Conservation (phyloP, 1,140 invertebrate species). For the Goniozus legneri region DNA sequence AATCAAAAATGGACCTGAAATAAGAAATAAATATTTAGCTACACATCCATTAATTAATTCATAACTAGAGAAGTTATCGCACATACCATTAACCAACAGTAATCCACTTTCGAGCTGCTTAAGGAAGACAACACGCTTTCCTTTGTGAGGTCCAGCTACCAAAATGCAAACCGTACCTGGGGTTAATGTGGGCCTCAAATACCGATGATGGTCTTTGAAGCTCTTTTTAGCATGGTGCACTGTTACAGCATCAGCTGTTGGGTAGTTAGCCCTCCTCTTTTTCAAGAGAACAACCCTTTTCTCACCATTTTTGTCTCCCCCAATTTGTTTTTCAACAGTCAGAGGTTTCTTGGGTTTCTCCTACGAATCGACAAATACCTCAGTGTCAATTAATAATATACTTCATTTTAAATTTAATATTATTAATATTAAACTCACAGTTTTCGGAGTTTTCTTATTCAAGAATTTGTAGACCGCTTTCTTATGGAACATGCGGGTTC, state of each 20-base stretch:
- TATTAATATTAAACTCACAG: too few species aligned
- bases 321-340: slow-evolving; percentile 80
- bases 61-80: too few species aligned
- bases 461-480: slow-evolving; percentile 65
- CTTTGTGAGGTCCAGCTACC: slow-evolving; percentile 90
- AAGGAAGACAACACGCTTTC: slow-evolving; percentile 88
- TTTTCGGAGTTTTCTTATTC: slow-evolving; percentile 56
- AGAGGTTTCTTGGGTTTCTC: slow-evolving; percentile 65
- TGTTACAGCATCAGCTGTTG: slow-evolving; percentile 64
- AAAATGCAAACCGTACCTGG: slow-evolving; percentile 93
- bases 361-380: too few species aligned
- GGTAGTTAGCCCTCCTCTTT: slow-evolving; percentile 75
- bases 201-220: slow-evolving; percentile 76
- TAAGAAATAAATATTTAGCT: slow-evolving; percentile 4
- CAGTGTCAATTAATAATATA: too few species aligned
- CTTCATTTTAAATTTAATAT: too few species aligned
- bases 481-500: slow-evolving; percentile 73
- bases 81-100: slow-evolving; percentile 85
- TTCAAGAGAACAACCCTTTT: slow-evolving; percentile 78
- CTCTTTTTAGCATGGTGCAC: slow-evolving; percentile 60
- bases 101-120: slow-evolving; percentile 88
- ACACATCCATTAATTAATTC: too few species aligned
- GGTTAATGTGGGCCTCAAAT: slow-evolving; percentile 72
- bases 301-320: slow-evolving; percentile 94
- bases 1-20: slow-evolving; percentile 72